Conservation (phyloP, 1,140 invertebrate genomes). For the Nymphalis io region DNA sequence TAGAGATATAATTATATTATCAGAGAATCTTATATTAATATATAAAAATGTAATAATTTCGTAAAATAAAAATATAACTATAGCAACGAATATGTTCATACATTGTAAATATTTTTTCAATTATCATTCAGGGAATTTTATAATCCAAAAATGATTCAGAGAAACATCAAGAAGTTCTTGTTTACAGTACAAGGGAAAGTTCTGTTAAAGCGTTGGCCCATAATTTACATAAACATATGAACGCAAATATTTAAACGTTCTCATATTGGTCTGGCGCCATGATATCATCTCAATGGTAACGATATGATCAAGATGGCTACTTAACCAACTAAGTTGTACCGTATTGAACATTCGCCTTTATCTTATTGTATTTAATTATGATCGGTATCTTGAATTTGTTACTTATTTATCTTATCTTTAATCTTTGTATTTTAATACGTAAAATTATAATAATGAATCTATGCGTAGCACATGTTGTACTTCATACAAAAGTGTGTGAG, state of each 20-base stretch:
- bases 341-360: background rate
- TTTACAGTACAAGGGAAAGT: slow-evolving; percentile 26
- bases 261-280: slow-evolving; percentile 20
- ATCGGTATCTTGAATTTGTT: background rate
- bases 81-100: too few relatives aligned
- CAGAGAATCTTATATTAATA: too few relatives aligned
- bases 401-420: background rate
- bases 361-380: background rate
- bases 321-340: background rate
- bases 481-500: too few relatives aligned
- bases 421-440: too few relatives aligned
- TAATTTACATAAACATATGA: slow-evolving; percentile 17
- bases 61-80: too few relatives aligned
- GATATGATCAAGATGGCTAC: slow-evolving; percentile 9
- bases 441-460: too few relatives aligned
- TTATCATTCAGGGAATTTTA: background rate
- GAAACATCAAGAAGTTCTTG: slow-evolving; percentile 19
- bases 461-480: too few relatives aligned
- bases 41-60: too few relatives aligned
- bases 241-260: slow-evolving; percentile 23
- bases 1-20: too few relatives aligned
- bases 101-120: background rate
- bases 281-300: slow-evolving; percentile 3
- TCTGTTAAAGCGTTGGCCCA: slow-evolving; percentile 1
- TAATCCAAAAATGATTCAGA: slow-evolving; percentile 18